phyloP scores from a whole-genome alignment of 2,888 invertebrate genomes.

The Ophonus ardosiacus region DNA sequence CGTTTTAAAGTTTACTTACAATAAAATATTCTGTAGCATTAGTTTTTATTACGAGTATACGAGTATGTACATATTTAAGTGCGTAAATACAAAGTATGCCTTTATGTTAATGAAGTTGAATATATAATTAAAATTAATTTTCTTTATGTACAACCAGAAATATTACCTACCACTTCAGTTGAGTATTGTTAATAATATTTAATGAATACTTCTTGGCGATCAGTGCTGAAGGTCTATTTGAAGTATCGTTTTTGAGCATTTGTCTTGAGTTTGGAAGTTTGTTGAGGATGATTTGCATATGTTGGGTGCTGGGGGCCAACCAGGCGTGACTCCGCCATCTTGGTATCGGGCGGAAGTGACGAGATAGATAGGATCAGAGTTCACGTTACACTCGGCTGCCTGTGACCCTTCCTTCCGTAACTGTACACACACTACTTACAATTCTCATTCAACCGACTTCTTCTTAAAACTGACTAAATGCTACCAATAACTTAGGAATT shows the following conservation, averaged over 20 bases:
- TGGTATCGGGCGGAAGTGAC: constrained; percentile 63
- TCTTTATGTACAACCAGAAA: not conserved
- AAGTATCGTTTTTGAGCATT: not conserved
- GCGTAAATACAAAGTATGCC: not conserved
- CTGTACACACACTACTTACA: constrained; percentile 19
- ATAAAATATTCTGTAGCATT: no score
- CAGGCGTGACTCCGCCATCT: constrained; percentile 59
- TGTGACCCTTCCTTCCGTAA: constrained; percentile 60
- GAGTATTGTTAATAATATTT: no score
- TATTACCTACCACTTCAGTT: no score
- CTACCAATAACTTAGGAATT: no score
- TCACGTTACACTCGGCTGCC: constrained; percentile 59
- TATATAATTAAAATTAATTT: not conserved
- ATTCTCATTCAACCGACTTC: not conserved
- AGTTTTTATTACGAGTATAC: no score
- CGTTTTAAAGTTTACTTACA: no score
- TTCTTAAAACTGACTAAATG: not conserved
- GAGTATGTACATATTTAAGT: not conserved
- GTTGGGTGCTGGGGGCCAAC: constrained; percentile 8
- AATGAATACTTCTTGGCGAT: no score
- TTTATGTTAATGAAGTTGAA: not conserved
- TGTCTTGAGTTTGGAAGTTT: not conserved
- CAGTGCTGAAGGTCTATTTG: not conserved
- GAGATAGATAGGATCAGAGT: constrained; percentile 63
- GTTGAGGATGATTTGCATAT: constrained; percentile 48